Evolutionary conservation across 37 sponge, comb jelly and placozoan species (phyloP).

Genomic region (Halichondria panicea): DNA sequence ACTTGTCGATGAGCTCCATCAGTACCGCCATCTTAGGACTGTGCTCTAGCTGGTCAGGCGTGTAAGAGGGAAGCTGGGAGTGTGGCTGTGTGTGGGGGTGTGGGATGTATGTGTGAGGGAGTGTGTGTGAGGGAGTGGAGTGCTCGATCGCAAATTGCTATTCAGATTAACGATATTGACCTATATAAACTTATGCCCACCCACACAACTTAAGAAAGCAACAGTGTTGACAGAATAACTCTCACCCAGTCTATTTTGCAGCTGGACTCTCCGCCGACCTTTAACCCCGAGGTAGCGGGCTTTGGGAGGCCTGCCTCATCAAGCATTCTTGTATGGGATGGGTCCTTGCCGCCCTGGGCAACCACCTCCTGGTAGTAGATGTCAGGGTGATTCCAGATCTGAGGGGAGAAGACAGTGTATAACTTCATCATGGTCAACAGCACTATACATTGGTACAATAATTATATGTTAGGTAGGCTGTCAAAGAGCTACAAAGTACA

Average conservation of each 20-base stretch:
- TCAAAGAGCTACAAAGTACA: too few relatives aligned
- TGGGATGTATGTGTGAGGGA: slow-evolving; percentile 5
- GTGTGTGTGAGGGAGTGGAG: neutral
- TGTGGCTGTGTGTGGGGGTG: slow-evolving; percentile 29
- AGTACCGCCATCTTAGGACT: slow-evolving; percentile 87
- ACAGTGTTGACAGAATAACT: neutral
- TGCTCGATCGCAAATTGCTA: neutral
- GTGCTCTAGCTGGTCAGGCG: slow-evolving; percentile 67
- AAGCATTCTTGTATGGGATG: slow-evolving; percentile 20
- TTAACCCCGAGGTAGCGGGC: neutral
- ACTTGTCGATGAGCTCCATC: slow-evolving; percentile 70
- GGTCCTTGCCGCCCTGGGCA: slow-evolving; percentile 9
- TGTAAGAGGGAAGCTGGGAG: slow-evolving; percentile 40
- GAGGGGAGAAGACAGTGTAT: slow-evolving; percentile 4
- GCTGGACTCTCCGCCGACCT: neutral
- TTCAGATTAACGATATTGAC: neutral
- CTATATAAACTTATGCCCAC: neutral
- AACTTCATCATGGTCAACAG: too few relatives aligned
- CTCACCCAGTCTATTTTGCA: slow-evolving; percentile 37
- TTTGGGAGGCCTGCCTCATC: slow-evolving; percentile 25
- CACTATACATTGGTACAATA: too few relatives aligned
- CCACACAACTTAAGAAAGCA: neutral
- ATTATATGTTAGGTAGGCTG: too few relatives aligned
- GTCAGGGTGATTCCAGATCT: slow-evolving; percentile 99
- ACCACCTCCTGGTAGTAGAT: slow-evolving; percentile 68